Base-by-base conservation (phyloP, 2,113 vertebrate genomes). In the Sialia sialis region DNA sequence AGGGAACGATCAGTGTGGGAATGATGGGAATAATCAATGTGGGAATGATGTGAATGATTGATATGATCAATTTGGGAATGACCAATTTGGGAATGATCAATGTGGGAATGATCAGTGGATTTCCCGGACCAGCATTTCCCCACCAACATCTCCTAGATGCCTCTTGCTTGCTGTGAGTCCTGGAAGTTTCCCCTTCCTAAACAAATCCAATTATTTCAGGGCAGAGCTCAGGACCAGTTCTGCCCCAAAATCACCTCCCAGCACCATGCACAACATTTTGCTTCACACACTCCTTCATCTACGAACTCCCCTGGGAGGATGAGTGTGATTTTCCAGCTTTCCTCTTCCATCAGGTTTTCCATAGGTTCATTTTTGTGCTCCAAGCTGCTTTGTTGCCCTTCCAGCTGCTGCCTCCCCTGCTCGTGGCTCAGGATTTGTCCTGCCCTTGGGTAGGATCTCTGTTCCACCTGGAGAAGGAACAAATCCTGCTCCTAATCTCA, bases 391-490 rank as follows among this genome's bases (percentile, higher is more conserved):
- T 67, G 11, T 43, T 44, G 78, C 79, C 36, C n/a, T 36, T 62
- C 34, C 51, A 4, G 7, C n/a, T 39, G 62, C 83, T 95, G 95
- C 89, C 78, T 95, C 32, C 26, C 89, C 41, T 67, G 78, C 87
- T 76, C 20, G 0, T 48, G 87, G 89, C 58, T 54, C 30, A 21
- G 51, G 77, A 17, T 17, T 54, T 56, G 32, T 25, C 52, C 66
- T 44, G 1, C 1, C 68, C 66, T 30, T 14, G 73, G 34, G n/a
- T 3, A 29, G 92, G n/a, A 43, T 51, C 87, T 75, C 36, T 80
- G 80, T 83, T 94, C 89, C 84, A 56, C 46, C 85, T 93, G 84
- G 79, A 93, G 79, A 58, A 92, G 63, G 87, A 96, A 87, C 3
- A 16, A 81, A 81, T 84, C 95, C 92, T 64, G 52, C 68, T 26